A percentile compares a stretch with the other conserved stretches of the same genome.
phyloP scores from a whole-genome alignment of 2,888 invertebrate genomes.

The Charanyca ferruginea region DNA sequence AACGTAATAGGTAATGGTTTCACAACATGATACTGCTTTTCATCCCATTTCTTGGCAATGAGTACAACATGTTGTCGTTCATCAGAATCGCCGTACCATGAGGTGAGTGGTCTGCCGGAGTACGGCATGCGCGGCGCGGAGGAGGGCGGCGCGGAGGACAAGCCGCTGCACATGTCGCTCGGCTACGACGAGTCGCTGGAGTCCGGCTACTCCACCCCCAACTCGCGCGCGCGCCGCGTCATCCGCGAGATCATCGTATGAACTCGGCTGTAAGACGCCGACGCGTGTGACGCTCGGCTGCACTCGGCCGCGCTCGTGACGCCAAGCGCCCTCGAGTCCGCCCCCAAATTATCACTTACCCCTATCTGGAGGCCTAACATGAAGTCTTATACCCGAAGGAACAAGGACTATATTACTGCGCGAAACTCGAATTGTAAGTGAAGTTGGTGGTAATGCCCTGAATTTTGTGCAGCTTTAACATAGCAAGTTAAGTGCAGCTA shows the following conservation, averaged over 20 bases:
- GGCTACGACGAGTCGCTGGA: constrained; percentile 98
- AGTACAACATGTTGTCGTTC: constrained; percentile 25
- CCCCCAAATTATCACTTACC: constrained; percentile 44
- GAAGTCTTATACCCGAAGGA: constrained; percentile 38
- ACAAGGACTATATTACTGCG: constrained; percentile 20
- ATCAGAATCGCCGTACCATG: constrained; percentile 97
- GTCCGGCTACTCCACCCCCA: constrained; percentile 98
- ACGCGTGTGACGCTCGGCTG: constrained; percentile 31
- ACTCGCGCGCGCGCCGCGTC: constrained; percentile 97
- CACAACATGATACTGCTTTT: no score
- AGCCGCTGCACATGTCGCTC: constrained; percentile 96
- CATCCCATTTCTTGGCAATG: neutral
- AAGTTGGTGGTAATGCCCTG: constrained; percentile 28
- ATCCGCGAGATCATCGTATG: constrained; percentile 98
- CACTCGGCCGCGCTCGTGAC: constrained; percentile 28
- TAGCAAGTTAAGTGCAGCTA: constrained; percentile 50
- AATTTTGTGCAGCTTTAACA: constrained; percentile 42
- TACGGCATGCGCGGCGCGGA: constrained; percentile 94
- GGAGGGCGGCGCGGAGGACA: constrained; percentile 93
- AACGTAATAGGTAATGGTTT: no score
- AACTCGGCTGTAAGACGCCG: constrained; percentile 70
- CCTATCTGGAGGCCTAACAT: constrained; percentile 36
- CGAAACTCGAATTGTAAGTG: constrained; percentile 18
- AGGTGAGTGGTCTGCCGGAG: constrained; percentile 97
- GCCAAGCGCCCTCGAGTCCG: constrained; percentile 24